Base-by-base conservation (phyloP, 1,140 invertebrate genomes). In the Orchesella cincta region DNA sequence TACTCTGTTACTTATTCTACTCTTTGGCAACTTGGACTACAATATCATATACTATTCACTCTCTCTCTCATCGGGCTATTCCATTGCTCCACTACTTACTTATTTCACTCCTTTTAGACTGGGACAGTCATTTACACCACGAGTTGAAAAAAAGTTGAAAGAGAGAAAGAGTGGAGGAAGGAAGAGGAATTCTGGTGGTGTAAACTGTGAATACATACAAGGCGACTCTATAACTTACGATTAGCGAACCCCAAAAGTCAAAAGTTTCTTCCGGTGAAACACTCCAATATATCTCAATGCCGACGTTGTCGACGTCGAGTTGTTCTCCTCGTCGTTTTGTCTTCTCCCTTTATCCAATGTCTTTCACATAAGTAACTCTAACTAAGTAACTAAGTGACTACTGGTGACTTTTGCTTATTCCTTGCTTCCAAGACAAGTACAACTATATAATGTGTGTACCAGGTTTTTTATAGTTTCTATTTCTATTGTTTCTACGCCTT, bases 241-340 rank as follows among this genome's bases (percentile, higher is more conserved):
- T 81, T 81, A 81, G 80, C 75, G 80, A 81, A 81, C 77, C 80
- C 80, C 80, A 81, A 81, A 81, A 78, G 77, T 81, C 80, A 78
- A 76, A 78, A 81, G 75, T 78, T 81, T 81, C 70, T 78, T 81
- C 75, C 64, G 74, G 70, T 74, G 70, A 70, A 71, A 64, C 52
- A 79, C 64, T 75, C 70, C 75, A 81, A 81, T 81, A 78, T 76
- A 78, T 81, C 77, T 81, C 80, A 81, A 78, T 78, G 80, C 76
- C 73, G 62, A 67, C 62, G 62, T 29, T 67, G 26, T 33, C 62
- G 26, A 31, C 62, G 26, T 67, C 39, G 39, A 46, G 39, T 46
- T 31, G 62, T 23, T 73, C 12, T 23, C 23, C 33, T 74, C 73
- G 57, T 72, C 67, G 26, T 67, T 67, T 67, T 39, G 62, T 64